These are phyloP conservation scores for Xyrichtys novacula DNA, from an alignment of 2,797 vertebrate genomes.

Conservation along the genomic window DNA sequence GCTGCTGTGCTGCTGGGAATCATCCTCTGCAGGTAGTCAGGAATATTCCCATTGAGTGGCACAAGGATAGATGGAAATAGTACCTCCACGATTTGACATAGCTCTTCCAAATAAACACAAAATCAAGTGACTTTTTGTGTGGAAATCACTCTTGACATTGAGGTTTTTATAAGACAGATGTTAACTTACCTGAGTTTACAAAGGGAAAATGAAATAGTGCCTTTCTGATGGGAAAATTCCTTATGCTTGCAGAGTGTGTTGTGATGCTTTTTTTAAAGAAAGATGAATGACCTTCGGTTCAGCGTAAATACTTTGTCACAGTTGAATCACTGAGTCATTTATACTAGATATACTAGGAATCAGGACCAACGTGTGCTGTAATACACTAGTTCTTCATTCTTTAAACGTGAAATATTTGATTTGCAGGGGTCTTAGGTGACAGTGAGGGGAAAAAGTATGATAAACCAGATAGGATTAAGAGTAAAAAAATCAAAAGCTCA, in stretches of 20 bases:
- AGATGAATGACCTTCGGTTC: slow-evolving; percentile 22
- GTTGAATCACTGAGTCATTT: background rate
- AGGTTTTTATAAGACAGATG: background rate
- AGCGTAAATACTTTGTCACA: slow-evolving; percentile 19
- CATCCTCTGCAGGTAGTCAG: slow-evolving; percentile 45
- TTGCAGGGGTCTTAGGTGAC: no score
- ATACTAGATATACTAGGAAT: no score
- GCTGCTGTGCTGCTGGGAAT: slow-evolving; percentile 65
- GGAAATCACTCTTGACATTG: background rate
- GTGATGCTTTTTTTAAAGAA: slow-evolving; percentile 34
- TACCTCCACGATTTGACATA: background rate
- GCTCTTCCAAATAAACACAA: slow-evolving; percentile 9
- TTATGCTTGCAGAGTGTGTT: slow-evolving; percentile 32
- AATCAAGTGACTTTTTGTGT: slow-evolving; percentile 11
- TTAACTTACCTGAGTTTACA: background rate
- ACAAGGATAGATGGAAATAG: slow-evolving; percentile 10
- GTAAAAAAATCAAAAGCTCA: no score
- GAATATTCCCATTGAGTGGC: slow-evolving; percentile 63
- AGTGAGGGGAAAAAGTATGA: no score
- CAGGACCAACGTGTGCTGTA: no score
- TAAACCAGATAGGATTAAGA: no score
- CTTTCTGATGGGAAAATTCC: slow-evolving; percentile 63
- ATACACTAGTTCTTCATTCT: no score
- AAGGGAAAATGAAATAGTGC: slow-evolving; percentile 18
- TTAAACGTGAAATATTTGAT: no score